These are phyloP conservation scores for Drosophila colorata DNA, from an alignment of 2,888 invertebrate species.

Conservation along the genomic window DNA sequence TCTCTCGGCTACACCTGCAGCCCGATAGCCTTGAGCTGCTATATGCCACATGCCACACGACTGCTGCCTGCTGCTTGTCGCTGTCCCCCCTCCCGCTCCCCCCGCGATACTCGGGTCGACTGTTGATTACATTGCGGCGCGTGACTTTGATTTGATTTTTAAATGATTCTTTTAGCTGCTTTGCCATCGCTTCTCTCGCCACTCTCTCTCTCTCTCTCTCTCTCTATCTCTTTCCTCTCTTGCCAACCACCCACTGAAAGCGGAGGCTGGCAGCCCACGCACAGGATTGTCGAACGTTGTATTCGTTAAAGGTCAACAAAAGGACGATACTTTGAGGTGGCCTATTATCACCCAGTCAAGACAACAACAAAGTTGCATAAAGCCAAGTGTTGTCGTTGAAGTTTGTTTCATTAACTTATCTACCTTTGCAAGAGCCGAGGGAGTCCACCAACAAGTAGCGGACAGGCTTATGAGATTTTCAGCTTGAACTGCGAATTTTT, in stretches of 20 bases:
- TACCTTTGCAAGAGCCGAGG: neutral
- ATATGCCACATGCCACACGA: constrained; percentile 11
- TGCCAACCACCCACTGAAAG: constrained; percentile 11
- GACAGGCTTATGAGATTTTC: constrained; percentile 27
- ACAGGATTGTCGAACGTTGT: neutral
- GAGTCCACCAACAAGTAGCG: neutral
- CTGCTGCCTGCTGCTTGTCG: constrained; percentile 21
- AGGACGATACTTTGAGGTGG: constrained; percentile 64
- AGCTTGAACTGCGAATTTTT: neutral
- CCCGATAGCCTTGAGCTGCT: constrained; percentile 42
- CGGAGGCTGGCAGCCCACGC: constrained; percentile 43
- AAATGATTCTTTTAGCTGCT: constrained; percentile 76
- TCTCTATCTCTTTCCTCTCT: neutral
- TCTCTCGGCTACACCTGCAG: constrained; percentile 49
- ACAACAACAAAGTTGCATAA: constrained; percentile 51
- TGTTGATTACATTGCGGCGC: constrained; percentile 77
- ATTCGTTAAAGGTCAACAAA: constrained; percentile 81
- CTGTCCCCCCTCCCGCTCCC: constrained; percentile 1
- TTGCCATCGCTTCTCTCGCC: constrained; percentile 12
- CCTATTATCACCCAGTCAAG: constrained; percentile 58
- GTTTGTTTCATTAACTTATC: constrained; percentile 61
- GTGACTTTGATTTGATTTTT: constrained; percentile 83
- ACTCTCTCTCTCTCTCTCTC: neutral
- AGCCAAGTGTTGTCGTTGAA: constrained; percentile 69
- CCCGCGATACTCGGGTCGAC: constrained; percentile 27